phyloP scores from a whole-genome alignment of 2,888 invertebrate genomes.

The Drosophila meridiana region DNA sequence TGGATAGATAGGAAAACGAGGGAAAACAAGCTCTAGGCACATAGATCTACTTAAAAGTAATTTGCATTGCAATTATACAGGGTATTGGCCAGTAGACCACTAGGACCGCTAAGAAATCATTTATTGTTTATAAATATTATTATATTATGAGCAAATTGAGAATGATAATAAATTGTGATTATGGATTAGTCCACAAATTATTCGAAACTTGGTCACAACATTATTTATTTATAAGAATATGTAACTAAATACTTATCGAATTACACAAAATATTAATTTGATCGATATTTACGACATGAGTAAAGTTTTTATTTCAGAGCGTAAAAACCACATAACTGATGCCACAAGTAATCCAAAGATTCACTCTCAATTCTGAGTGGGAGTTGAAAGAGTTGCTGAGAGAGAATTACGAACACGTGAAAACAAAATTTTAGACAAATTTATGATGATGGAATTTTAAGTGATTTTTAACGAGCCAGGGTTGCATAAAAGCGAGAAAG shows the following conservation, averaged over 20 bases:
- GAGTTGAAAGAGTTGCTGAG: not conserved
- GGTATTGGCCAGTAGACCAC: no score
- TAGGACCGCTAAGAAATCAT: no score
- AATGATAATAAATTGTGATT: not conserved
- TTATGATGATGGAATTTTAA: slow-evolving; percentile 85
- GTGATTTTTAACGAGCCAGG: slow-evolving; percentile 84
- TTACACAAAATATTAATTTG: slow-evolving; percentile 25
- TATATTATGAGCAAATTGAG: not conserved
- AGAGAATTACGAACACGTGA: slow-evolving; percentile 28
- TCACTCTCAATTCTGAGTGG: not conserved
- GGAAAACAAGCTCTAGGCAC: no score
- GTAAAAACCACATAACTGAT: slow-evolving; percentile 30
- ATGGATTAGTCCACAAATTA: not conserved
- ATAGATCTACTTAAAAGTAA: no score
- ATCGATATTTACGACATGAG: slow-evolving; percentile 17
- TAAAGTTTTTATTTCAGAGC: not conserved
- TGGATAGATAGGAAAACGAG: no score
- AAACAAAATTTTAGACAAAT: slow-evolving; percentile 81
- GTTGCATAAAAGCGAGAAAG: slow-evolving; percentile 27
- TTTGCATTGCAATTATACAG: no score
- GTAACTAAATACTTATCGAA: slow-evolving; percentile 12
- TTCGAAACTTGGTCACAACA: not conserved
- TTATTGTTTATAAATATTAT: no score
- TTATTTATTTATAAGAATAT: slow-evolving; percentile 3
- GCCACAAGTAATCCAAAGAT: slow-evolving; percentile 47